Conservation (phyloP, 2,113 vertebrate species). For the Anolis sagrei region DNA sequence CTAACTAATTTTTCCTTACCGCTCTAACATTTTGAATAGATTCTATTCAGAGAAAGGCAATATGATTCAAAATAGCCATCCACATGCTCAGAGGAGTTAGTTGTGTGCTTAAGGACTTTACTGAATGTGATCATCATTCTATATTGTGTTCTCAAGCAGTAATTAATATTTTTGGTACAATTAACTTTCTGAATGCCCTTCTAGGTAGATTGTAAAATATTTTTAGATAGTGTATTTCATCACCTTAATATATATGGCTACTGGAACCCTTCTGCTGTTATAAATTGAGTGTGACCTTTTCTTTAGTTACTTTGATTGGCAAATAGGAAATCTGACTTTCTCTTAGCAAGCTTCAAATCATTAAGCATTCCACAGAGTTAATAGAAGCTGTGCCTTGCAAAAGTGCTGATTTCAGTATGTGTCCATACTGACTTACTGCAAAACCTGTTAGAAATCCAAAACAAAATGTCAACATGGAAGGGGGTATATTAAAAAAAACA, state of each 20-base stretch:
- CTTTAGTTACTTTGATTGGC: slow-evolving; percentile 41
- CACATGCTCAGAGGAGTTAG: background rate
- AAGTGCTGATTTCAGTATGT: slow-evolving; percentile 50
- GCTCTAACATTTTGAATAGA: background rate
- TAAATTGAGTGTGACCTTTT: slow-evolving; percentile 54
- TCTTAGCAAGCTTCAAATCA: slow-evolving; percentile 40
- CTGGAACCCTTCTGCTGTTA: slow-evolving; percentile 15
- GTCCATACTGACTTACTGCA: slow-evolving; percentile 57
- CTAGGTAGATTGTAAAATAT: slow-evolving; percentile 18
- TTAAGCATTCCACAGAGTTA: slow-evolving; percentile 50
- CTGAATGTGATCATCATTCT: background rate
- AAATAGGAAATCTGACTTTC: slow-evolving; percentile 52
- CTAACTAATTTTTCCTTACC: background rate
- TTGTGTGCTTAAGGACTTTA: background rate
- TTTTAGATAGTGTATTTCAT: slow-evolving; percentile 36
- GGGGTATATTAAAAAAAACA: slow-evolving; percentile 18
- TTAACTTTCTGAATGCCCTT: slow-evolving; percentile 25
- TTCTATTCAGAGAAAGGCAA: background rate
- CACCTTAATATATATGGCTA: slow-evolving; percentile 34
- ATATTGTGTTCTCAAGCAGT: background rate
- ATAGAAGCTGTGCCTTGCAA: slow-evolving; percentile 26
- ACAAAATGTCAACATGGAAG: slow-evolving; percentile 33
- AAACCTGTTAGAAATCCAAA: slow-evolving; percentile 60
- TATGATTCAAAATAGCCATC: background rate
- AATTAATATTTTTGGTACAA: slow-evolving; percentile 15